These are phyloP conservation scores for Amphiduros pacificus DNA, from an alignment of 2,888 invertebrate species.

Conservation along the genomic window DNA sequence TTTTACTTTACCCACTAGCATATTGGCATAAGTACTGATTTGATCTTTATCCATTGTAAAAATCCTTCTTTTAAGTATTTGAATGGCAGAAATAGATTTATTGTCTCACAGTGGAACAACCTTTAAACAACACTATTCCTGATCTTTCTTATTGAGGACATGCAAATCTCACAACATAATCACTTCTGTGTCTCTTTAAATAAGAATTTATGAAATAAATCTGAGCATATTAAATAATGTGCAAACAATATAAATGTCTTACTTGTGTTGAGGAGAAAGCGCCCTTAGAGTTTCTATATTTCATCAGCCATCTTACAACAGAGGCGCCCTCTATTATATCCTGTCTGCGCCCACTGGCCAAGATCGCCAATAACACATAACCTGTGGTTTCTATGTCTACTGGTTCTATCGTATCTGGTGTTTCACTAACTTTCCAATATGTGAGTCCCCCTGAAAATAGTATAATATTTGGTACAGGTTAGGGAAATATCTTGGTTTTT, in stretches of 20 bases:
- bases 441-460: neutral
- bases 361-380: constrained; percentile 5
- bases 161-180: too few species aligned
- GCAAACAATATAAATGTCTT: neutral
- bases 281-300: constrained; percentile 6
- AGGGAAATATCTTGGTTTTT: neutral
- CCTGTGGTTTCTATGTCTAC: constrained; percentile 14
- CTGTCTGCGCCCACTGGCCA: constrained; percentile 7
- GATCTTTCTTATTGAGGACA: too few species aligned
- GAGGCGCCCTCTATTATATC: constrained; percentile 3
- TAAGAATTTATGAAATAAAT: too few species aligned
- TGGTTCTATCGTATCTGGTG: neutral
- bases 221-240: too few species aligned
- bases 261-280: constrained; percentile 15
- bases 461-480: neutral
- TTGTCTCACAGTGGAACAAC: too few species aligned
- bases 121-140: too few species aligned
- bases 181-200: too few species aligned
- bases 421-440: constrained; percentile 9
- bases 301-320: constrained; percentile 11
- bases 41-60: too few species aligned
- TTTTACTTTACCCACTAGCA: too few species aligned
- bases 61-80: too few species aligned
- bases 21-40: too few species aligned
- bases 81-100: too few species aligned